Percentiles rank a stretch among this genome's conserved stretches.
These are phyloP conservation scores for Meghimatium bilineatum DNA, from an alignment of 2,888 invertebrate genomes.

Conservation along the genomic window DNA sequence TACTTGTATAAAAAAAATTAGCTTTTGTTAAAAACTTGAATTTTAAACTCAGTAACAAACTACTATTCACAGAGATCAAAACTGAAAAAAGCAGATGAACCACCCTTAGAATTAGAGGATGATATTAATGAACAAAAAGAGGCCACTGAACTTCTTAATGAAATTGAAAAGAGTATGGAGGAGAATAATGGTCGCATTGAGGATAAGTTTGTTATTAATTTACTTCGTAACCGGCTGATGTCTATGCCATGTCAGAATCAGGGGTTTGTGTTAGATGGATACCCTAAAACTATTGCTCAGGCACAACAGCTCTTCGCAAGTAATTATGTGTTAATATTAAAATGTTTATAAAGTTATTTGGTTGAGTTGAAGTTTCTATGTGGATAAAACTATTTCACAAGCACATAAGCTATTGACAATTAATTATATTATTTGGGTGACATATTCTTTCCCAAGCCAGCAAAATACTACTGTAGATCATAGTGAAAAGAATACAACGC, in stretches of 20 bases:
- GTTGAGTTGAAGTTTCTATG: too few relatives aligned
- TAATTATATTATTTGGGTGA: too few relatives aligned
- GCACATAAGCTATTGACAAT: too few relatives aligned
- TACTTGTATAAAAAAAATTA: too few relatives aligned
- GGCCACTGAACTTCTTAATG: constrained; percentile 73
- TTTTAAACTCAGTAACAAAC: not conserved
- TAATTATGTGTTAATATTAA: constrained; percentile 58
- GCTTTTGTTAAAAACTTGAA: not conserved
- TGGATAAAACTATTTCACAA: too few relatives aligned
- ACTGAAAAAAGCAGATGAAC: constrained; percentile 49
- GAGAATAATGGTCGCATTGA: constrained; percentile 72
- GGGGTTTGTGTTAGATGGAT: constrained; percentile 87
- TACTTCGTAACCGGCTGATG: constrained; percentile 74
- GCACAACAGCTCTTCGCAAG: constrained; percentile 80
- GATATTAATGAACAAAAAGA: constrained; percentile 73
- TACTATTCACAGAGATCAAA: constrained; percentile 38
- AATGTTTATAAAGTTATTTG: too few relatives aligned
- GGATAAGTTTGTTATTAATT: constrained; percentile 72
- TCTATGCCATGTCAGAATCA: constrained; percentile 83
- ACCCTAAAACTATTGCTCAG: constrained; percentile 83
- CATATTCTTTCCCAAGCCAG: too few relatives aligned
- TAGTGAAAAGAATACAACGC: too few relatives aligned
- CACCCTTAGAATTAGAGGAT: constrained; percentile 51
- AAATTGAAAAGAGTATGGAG: constrained; percentile 74
- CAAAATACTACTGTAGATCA: too few relatives aligned